Base-by-base conservation (phyloP, 1,140 invertebrate genomes). In the Dinoponera quadriceps region DNA sequence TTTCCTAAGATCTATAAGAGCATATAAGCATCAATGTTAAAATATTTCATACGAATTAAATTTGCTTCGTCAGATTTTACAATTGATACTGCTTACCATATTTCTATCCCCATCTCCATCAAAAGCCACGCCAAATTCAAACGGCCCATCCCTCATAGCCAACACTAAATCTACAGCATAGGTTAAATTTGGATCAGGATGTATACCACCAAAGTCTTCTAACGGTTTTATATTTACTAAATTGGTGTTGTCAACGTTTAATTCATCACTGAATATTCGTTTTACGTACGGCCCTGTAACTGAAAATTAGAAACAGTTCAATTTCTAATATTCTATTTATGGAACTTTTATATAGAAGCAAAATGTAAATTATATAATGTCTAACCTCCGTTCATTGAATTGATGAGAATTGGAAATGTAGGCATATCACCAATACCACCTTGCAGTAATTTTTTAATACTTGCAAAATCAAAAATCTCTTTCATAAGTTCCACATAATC, bases 181-280 rank as follows among this genome's bases (percentile, higher is more conserved):
- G 0, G 99, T 99, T 48, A 99, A 95, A 95, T 99, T 99, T 25
- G 99, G 99, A 95, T 99, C 99, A 0, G 99, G 99, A 95, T 99
- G 99, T 63, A 97, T 95, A 44, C 98, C 99, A 25, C 99, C 99
- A 94, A 99, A 99, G 95, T 99, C 99, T 86, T 97, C 96, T 69
- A 99, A 92, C 0, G 98, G 98, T 2, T 95, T 95, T 54, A 96
- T 96, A 55, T 97, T 95, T 54, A 98, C 97, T 1, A 98, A 96
- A 90, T 95, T 97, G 4, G 95, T 93, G 25, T 95, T 93, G 29
- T 95, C 94, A 4, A 97, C 96, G 0, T 97, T 97, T 38, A 99
- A 94, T 92, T 99, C 98, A 62, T 98, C 96, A 1, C 97, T 94
- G 91, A 99, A 98, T 87, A 99, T 99, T 83, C 96, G 95, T 86